Base-by-base conservation (phyloP, 2,113 vertebrate genomes). In the Abramis brama region DNA sequence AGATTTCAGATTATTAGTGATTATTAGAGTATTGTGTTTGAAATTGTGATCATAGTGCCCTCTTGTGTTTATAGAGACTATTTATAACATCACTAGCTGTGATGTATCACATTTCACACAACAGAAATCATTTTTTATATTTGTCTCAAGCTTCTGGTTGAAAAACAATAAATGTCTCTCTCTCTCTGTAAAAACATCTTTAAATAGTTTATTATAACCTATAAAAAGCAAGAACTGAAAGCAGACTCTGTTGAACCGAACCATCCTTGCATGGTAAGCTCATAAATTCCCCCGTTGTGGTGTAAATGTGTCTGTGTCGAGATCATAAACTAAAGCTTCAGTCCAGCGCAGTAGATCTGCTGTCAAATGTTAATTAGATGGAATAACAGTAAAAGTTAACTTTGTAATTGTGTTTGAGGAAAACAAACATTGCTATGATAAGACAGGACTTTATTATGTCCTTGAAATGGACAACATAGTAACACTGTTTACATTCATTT, bases 401-500 rank as follows among this genome's bases (percentile, higher is more conserved):
- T 19, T 85, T 73, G 81, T 50, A 85, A 87, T 85, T 33, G 86
- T 68, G 64, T 85, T 85, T 79, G 83, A 84, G 78, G 71, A 89
- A 82, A 83, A 4, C 86, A 89, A 88, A 88, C 86, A 87, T 33
- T 11, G 36, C 81, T 57, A 66, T 21, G 84, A 88, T 87, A 89
- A 87, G 87, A 87, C 73, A 73, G 66, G 47, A 82, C 82, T 87
- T 88, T 86, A 87, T 90, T 89, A 87, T 50, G 82, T 75, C 39
- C 86, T 87, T 90, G 77, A 88, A 88, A 86, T 80, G 64, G 36
- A 85, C 75, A 83, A 39, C 45, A 74, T 60, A 66, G 71, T 68
- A 33, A 78, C 55, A 76, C 50, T 88, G 83, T 83, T 82, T 85
- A 87, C 91, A 88, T 89, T 87, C 73, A 87, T 89, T 86, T 89